Percentiles rank a stretch among this genome's conserved stretches.
Evolutionary conservation across 2,797 vertebrate genomes (phyloP).

Genomic region (Pseudocheirus occidentalis): DNA sequence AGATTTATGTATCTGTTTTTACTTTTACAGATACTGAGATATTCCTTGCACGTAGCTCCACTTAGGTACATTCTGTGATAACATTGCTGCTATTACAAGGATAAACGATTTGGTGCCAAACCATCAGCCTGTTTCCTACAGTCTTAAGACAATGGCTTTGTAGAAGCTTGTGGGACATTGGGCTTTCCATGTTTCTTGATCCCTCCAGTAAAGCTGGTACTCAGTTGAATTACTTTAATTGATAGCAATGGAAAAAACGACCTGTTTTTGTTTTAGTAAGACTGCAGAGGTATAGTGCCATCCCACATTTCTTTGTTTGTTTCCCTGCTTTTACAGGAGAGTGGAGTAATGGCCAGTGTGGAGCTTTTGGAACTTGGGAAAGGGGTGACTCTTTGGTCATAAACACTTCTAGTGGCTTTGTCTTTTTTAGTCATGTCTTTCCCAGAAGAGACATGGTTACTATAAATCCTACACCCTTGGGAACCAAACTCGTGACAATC

Average conservation of each 20-base stretch:
- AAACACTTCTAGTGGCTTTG: conserved; percentile 63
- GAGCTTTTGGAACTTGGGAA: conserved; percentile 51
- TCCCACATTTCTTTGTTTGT: neutral
- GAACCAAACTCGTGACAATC: conserved; percentile 56
- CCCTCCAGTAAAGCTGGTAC: conserved; percentile 1
- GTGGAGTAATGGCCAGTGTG: neutral
- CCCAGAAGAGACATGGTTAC: conserved; percentile 51
- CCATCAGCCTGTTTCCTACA: neutral
- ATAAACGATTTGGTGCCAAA: conserved; percentile 39
- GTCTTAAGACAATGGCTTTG: conserved; percentile 25
- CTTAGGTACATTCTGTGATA: conserved; percentile 12
- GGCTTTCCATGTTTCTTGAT: conserved; percentile 26
- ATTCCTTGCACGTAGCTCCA: neutral
- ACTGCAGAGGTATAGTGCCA: conserved; percentile 5
- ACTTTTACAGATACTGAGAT: conserved; percentile 21
- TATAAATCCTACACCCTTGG: conserved; percentile 52
- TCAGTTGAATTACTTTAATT: conserved; percentile 50
- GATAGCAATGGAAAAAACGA: conserved; percentile 19
- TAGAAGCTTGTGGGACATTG: conserved; percentile 33
- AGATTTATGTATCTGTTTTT: conserved; percentile 34
- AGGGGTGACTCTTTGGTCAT: conserved; percentile 30
- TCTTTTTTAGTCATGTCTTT: conserved; percentile 64
- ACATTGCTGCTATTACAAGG: conserved; percentile 2
- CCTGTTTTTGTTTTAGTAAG: conserved; percentile 7
- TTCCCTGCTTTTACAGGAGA: neutral